Evolutionary conservation across 2,113 vertebrate genomes (phyloP).

Genomic region (Monarcha castaneiventris): DNA sequence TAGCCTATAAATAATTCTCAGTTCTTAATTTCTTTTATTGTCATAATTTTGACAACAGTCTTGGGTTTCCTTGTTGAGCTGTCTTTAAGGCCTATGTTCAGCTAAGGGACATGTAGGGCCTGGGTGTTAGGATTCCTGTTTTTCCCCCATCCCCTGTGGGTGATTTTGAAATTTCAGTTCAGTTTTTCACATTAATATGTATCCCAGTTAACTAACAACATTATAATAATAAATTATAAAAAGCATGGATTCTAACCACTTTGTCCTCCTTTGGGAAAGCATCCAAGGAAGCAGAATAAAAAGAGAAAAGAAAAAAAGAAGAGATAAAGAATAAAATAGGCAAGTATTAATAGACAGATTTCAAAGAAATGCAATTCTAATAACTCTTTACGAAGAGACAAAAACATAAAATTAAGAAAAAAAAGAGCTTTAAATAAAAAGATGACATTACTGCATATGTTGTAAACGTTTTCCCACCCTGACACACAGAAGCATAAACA

Average conservation of each 20-base stretch:
- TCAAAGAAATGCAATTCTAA: slow-evolving; percentile 56
- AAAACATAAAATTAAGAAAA: background rate
- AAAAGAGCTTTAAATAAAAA: slow-evolving; percentile 26
- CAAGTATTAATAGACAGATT: slow-evolving; percentile 64
- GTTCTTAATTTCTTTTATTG: background rate
- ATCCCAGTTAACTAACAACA: slow-evolving; percentile 65
- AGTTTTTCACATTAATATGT: background rate
- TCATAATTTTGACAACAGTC: background rate
- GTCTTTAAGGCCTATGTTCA: background rate
- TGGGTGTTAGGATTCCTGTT: background rate
- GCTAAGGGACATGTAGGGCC: background rate
- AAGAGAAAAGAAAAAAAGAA: slow-evolving; percentile 71
- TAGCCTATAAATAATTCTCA: background rate
- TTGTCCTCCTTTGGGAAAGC: slow-evolving; percentile 98
- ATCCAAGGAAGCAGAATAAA: slow-evolving; percentile 93
- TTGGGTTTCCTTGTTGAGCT: background rate
- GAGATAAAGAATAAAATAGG: slow-evolving; percentile 70
- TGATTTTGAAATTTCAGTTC: slow-evolving; percentile 16
- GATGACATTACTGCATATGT: background rate
- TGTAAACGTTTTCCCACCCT: background rate
- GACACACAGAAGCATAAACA: background rate
- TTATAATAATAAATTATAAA: slow-evolving; percentile 72
- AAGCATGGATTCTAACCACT: slow-evolving; percentile 97
- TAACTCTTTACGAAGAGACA: slow-evolving; percentile 35
- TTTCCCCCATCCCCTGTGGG: background rate